These are phyloP conservation scores for Ceryle rudis DNA, from an alignment of 2,797 vertebrate genomes.

Conservation along the genomic window DNA sequence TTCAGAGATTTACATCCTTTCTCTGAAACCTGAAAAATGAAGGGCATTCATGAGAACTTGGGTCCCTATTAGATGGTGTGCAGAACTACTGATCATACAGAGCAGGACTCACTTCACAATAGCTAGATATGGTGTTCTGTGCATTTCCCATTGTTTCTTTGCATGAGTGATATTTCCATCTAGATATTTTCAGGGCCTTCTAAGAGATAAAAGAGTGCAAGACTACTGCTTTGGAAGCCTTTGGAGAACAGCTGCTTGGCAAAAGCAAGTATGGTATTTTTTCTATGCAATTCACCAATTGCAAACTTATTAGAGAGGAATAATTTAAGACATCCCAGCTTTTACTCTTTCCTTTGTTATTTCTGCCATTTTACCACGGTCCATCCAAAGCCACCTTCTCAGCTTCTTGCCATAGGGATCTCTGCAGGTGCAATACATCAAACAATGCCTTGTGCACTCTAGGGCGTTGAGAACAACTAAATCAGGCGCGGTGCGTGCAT, in stretches of 20 bases:
- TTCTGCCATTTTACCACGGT: background rate
- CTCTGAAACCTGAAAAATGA: background rate
- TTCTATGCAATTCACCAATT: background rate
- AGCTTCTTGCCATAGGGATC: background rate
- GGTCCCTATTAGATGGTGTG: background rate
- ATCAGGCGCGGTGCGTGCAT: accelerated
- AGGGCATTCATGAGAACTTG: background rate
- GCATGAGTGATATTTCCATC: background rate
- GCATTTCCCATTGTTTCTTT: background rate
- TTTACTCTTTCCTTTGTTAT: background rate
- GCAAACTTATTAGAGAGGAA: background rate
- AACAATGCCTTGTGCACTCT: accelerated
- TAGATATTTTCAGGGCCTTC: background rate
- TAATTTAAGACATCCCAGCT: background rate
- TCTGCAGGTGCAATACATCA: background rate
- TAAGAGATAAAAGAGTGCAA: background rate
- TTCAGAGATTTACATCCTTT: background rate
- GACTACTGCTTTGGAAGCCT: background rate
- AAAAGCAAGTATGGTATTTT: background rate
- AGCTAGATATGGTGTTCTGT: background rate
- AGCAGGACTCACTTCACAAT: background rate
- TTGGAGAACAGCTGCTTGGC: background rate
- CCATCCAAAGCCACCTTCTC: background rate
- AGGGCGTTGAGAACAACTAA: background rate
- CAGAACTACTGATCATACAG: accelerated